Evolutionary conservation across 2,888 invertebrate species (phyloP).

Genomic region (Orthosia gothica): DNA sequence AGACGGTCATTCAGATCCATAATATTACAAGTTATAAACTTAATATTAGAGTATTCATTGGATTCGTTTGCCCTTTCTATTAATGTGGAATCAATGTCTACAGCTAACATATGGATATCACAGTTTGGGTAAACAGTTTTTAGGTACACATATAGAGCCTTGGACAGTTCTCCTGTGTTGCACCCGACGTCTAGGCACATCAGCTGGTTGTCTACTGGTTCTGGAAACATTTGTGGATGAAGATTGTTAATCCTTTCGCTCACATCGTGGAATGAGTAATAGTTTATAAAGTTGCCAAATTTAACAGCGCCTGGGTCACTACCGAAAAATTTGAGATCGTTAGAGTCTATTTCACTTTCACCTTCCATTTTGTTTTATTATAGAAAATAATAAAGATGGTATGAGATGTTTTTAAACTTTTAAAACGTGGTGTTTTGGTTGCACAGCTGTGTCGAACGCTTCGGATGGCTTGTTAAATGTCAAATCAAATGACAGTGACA

Average conservation of each 20-base stretch:
- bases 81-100: conserved; percentile 94
- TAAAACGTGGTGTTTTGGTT: conserved; percentile 34
- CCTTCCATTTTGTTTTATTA: conserved; percentile 57
- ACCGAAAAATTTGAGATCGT: conserved; percentile 86
- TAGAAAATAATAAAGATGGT: not conserved
- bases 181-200: conserved; percentile 94
- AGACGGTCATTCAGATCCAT: conserved; percentile 84
- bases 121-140: conserved; percentile 79
- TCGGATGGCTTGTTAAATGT: not conserved
- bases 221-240: conserved; percentile 81
- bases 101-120: conserved; percentile 91
- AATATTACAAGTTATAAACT: conserved; percentile 92
- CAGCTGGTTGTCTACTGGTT: conserved; percentile 71
- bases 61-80: conserved; percentile 93
- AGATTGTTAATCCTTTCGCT: conserved; percentile 93
- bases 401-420: not conserved
- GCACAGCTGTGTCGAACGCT: not conserved
- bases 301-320: conserved; percentile 95
- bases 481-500: conserved; percentile 18
- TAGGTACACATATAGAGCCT: conserved; percentile 90
- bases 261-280: conserved; percentile 95
- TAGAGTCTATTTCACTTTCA: conserved; percentile 58
- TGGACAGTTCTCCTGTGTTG: conserved; percentile 95
- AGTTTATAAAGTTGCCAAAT: conserved; percentile 97
- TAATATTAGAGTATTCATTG: conserved; percentile 86